A percentile compares a stretch with the other conserved stretches of the same genome.
Evolutionary conservation across 2,888 invertebrate genomes (phyloP).

Genomic region (Lochmaea crataegi): DNA sequence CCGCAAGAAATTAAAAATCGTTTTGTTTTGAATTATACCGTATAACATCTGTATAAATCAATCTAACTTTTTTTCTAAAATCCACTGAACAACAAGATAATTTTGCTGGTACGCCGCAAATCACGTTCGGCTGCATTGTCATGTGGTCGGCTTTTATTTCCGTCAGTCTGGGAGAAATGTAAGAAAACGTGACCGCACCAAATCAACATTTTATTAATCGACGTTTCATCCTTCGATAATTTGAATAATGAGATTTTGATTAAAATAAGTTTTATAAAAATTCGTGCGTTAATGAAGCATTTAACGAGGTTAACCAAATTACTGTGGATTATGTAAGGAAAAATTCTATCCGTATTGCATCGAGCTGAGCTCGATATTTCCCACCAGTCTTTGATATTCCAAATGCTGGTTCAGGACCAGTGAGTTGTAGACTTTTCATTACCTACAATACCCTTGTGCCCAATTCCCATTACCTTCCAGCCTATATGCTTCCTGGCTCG

Average conservation of each 20-base stretch:
- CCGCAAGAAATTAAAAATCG: neutral
- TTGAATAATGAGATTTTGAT: slow-evolving; percentile 1
- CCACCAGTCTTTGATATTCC: too few relatives aligned
- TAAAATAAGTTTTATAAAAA: neutral
- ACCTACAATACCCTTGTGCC: too few relatives aligned
- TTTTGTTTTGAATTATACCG: slow-evolving; percentile 11
- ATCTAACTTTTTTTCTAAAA: slow-evolving; percentile 11
- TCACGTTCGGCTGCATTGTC: slow-evolving; percentile 19
- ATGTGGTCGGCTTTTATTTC: slow-evolving; percentile 19
- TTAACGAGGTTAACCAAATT: neutral
- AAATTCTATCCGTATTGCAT: too few relatives aligned
- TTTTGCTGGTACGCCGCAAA: slow-evolving; percentile 19
- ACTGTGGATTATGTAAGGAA: too few relatives aligned
- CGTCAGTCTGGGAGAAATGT: slow-evolving; percentile 22
- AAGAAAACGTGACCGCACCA: slow-evolving; percentile 15
- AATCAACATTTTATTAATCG: slow-evolving; percentile 14
- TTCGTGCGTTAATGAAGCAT: neutral
- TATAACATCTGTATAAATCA: slow-evolving; percentile 14
- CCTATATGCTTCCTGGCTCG: too few relatives aligned
- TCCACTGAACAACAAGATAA: slow-evolving; percentile 17
- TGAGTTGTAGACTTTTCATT: too few relatives aligned
- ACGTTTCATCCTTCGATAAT: slow-evolving; percentile 1
- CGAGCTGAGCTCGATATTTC: too few relatives aligned
- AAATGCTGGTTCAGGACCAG: too few relatives aligned
- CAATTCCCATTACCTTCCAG: too few relatives aligned